These are phyloP conservation scores for Oncorhynchus gorbuscha DNA, from an alignment of 2,113 vertebrate species.

Conservation along the genomic window DNA sequence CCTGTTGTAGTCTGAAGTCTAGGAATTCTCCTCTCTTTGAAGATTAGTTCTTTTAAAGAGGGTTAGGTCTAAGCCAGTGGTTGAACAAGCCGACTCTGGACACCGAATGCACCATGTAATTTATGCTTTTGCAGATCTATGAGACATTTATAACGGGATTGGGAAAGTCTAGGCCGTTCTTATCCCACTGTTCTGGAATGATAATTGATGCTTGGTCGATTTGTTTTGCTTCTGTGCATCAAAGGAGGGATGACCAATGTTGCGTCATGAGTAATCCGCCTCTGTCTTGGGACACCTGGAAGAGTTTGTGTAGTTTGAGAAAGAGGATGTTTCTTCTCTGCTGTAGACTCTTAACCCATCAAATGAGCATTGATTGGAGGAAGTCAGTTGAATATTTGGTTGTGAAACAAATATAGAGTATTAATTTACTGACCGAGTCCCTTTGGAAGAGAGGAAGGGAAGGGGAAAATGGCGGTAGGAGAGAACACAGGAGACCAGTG, in stretches of 20 bases:
- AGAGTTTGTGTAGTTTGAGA: background rate
- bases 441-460: too few relatives aligned
- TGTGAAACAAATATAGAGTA: too few relatives aligned
- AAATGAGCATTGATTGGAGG: background rate
- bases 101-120: constrained; percentile 21
- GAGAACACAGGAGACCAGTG: too few relatives aligned
- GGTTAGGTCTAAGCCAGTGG: constrained; percentile 53
- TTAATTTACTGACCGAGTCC: too few relatives aligned
- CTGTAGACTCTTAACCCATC: background rate
- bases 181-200: constrained; percentile 19
- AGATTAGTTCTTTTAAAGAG: constrained; percentile 64
- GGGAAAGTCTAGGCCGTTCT: constrained; percentile 14
- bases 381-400: too few relatives aligned
- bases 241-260: constrained; percentile 7
- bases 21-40: constrained; percentile 60
- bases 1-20: constrained; percentile 40
- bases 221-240: background rate
- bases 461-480: too few relatives aligned
- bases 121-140: constrained; percentile 34
- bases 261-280: background rate
- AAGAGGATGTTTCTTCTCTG: background rate
- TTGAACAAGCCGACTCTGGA: constrained; percentile 50
- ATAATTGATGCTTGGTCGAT: background rate
- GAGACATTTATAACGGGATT: constrained; percentile 38
- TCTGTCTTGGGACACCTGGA: background rate